These are phyloP conservation scores for Hylomyscus alleni DNA, from an alignment of 2,797 vertebrate species.

Conservation along the genomic window DNA sequence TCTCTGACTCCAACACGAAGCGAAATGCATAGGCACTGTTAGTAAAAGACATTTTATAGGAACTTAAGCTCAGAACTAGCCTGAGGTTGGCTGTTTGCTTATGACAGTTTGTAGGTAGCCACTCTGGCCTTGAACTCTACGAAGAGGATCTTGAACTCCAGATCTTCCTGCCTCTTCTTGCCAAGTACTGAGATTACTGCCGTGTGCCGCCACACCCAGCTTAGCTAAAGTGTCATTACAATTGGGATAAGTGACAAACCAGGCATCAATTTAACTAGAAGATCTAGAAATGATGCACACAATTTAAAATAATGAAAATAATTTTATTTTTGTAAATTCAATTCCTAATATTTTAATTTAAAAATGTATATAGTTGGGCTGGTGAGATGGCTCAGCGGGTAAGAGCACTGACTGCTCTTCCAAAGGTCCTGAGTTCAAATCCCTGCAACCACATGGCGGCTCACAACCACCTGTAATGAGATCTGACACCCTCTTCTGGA, in stretches of 20 bases:
- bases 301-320: constrained; percentile 48
- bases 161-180: neutral
- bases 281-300: constrained; percentile 43
- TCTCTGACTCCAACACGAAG: neutral
- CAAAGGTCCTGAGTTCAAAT: too few species aligned
- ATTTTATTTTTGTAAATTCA: neutral
- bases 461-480: too few species aligned
- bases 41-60: neutral
- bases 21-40: neutral
- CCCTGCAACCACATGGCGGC: too few species aligned
- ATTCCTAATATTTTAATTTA: neutral
- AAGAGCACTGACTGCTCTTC: too few species aligned
- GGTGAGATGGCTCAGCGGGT: too few species aligned
- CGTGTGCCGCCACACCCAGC: neutral
- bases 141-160: neutral
- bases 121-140: neutral
- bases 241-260: constrained; percentile 6
- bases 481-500: too few species aligned
- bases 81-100: neutral
- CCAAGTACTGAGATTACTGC: neutral
- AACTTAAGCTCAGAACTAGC: constrained; percentile 1
- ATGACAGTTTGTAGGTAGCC: neutral
- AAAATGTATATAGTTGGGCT: too few species aligned
- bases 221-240: neutral
- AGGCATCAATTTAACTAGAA: constrained; percentile 42